Evolutionary conservation across 2,888 invertebrate species (phyloP), one percentile per base, ranked within the genome.

Genomic region (Drosophila mayaguana): DNA sequence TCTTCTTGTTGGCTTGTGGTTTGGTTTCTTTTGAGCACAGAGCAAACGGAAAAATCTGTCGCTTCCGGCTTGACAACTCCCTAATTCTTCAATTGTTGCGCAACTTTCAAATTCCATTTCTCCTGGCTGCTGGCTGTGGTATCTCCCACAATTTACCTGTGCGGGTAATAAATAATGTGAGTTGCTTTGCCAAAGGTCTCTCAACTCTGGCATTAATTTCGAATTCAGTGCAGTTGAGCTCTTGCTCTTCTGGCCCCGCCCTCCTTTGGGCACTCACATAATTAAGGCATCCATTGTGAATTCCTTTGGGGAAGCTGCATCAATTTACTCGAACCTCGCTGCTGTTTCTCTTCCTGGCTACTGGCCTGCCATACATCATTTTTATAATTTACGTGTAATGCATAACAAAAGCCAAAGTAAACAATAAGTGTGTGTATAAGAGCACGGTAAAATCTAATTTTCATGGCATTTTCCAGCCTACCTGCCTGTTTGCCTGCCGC

Each of bases 341-440:
- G 25, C 25, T 54, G 6, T 40, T 40, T 54, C 34, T 55, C 53
- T 57, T 55, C 50, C 57, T 59, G 53, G 12, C 46, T 25, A 16
- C 48, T 60, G 48, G 53, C 16, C 34, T 18, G 59, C 36, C 18
- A 80, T 81, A 80, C 76, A 80, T 81, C 76, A 80, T 80, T 77
- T 82, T 81, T 73, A 77, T 76, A 82, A 82, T 82, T 76, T 81
- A 82, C 83, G 83, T 82, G 81, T 61, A 82, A 68, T 66, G 72
- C 83, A 63, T 81, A 76, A 70, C 68, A 73, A 81, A 81, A 60
- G 67, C 55, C 40, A 67, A 67, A 72, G 63, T 63, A 77, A 75
- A 63, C 78, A 86, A 83, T 80, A 88, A 75, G 64, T 28, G 63
- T 72, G 63, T 72, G 64, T 74, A 60, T 69, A 72, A 40, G 54